Evolutionary conservation across 2,888 invertebrate genomes (phyloP), one percentile per base, ranked within the genome.

Genomic region (Cartodere bifasciata): DNA sequence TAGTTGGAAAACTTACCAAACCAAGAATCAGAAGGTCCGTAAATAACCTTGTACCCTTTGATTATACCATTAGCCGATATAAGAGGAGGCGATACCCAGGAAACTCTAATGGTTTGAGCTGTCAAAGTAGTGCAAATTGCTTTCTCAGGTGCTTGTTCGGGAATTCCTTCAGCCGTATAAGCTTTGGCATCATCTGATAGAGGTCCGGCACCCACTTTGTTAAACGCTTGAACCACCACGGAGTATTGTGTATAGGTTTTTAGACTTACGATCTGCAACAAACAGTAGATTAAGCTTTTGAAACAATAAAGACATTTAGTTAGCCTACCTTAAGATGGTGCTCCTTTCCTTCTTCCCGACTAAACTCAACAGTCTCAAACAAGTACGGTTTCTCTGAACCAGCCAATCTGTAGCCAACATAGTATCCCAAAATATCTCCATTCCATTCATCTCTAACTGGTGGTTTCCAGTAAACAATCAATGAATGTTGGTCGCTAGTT

Each of bases 141-240:
- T 48, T 88, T 88, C 45, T 87, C 84, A 12, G 92, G 91, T 3
- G 90, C 81, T 47, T 88, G 85, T 45, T 90, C 88, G 9, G 87
- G 90, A 2, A 83, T 80, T 28, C 94, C 94, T 67, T 95, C 94
- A 7, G 92, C 86, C 2, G 94, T 94, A 55, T 88, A 87, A 35
- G 88, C 88, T 50, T 82, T 80, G 22, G 83, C 74, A 60, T 91
- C 90, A 29, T 81, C 80, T 24, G 88, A 86, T 52, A 85, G 74
- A 0, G 92, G 94, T 16, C 94, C 92, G 2, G 87, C 80, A 9
- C 92, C 94, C 49, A 90, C 81, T 60, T 86, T 85, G 63, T 94
- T 95, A 58, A 87, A 92, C 0, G 88, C 90, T 63, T 91, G 91
- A 5, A 92, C 87, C 12, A 92, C 90, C 13, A 92, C 83, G n/a